phyloP scores from a whole-genome alignment of 2,113 vertebrate genomes.

The human (Homo sapiens) region DNA sequence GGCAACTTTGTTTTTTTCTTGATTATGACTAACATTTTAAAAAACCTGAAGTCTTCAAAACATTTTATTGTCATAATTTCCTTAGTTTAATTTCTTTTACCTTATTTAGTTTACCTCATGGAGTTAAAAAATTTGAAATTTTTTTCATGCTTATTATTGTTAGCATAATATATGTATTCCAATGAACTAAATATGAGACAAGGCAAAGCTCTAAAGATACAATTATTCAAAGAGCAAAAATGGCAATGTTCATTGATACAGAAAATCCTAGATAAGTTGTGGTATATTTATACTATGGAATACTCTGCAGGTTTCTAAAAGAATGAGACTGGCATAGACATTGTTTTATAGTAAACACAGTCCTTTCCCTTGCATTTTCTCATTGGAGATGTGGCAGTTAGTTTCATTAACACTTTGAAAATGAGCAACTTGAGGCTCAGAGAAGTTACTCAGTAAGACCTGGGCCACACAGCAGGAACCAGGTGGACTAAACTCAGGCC shows the following conservation, averaged over 20 bases:
- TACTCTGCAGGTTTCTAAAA: neutral
- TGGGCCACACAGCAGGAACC: neutral
- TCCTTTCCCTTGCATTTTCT: neutral
- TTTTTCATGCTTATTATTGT: neutral
- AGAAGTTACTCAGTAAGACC: neutral
- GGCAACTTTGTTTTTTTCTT: neutral
- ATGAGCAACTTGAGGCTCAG: neutral
- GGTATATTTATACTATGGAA: neutral
- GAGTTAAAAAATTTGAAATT: neutral
- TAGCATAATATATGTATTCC: neutral
- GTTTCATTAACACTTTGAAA: neutral
- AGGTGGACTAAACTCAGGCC: neutral
- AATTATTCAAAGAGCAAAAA: neutral
- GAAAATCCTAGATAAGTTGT: neutral
- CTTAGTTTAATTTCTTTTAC: neutral
- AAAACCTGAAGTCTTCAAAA: neutral
- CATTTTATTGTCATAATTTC: neutral
- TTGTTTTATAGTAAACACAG: accelerated
- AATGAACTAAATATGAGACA: neutral
- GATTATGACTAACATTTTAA: neutral
- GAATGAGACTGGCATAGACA: neutral
- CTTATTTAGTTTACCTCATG: neutral
- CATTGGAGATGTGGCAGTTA: neutral
- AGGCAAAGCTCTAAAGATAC: neutral
- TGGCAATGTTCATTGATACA: neutral